A percentile compares a stretch with the other conserved stretches of the same genome.
Evolutionary conservation across 2,113 vertebrate genomes (phyloP).

Genomic region (Larimichthys crocea): DNA sequence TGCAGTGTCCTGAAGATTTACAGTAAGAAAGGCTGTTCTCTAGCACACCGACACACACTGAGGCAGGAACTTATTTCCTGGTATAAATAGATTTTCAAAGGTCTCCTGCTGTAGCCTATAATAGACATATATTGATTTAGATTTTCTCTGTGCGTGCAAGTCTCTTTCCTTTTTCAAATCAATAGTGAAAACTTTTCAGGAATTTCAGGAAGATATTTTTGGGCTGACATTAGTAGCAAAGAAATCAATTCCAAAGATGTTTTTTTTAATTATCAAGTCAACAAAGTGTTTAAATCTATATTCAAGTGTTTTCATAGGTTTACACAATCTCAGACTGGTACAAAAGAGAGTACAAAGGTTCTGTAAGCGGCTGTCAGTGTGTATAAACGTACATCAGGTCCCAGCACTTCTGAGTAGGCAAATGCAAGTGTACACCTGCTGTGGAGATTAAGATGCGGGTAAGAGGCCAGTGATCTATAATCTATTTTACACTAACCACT

Average conservation of each 20-base stretch:
- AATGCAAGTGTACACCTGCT: not conserved
- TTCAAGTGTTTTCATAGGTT: not conserved
- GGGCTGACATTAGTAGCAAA: not conserved
- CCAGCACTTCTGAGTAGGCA: not conserved
- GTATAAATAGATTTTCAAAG: conserved; percentile 46
- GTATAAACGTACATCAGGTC: not conserved
- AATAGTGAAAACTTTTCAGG: conserved; percentile 6
- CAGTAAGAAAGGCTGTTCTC: conserved; percentile 26
- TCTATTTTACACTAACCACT: not conserved
- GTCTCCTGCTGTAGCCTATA: conserved; percentile 29
- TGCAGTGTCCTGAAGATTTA: conserved; percentile 49
- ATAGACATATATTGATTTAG: conserved; percentile 43
- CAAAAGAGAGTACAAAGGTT: not conserved
- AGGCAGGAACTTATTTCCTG: conserved; percentile 30
- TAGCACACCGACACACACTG: conserved; percentile 26
- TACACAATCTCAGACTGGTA: not conserved
- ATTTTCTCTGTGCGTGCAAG: conserved; percentile 12
- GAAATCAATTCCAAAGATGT: not conserved
- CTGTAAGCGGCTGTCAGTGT: not conserved
- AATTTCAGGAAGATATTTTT: conserved; percentile 21
- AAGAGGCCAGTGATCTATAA: not conserved
- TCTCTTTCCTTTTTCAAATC: conserved; percentile 29
- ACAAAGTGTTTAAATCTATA: not conserved
- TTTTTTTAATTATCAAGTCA: not conserved
- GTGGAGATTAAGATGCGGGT: not conserved